Conservation (phyloP, 2,888 invertebrate species). For the Euphydryas editha region DNA sequence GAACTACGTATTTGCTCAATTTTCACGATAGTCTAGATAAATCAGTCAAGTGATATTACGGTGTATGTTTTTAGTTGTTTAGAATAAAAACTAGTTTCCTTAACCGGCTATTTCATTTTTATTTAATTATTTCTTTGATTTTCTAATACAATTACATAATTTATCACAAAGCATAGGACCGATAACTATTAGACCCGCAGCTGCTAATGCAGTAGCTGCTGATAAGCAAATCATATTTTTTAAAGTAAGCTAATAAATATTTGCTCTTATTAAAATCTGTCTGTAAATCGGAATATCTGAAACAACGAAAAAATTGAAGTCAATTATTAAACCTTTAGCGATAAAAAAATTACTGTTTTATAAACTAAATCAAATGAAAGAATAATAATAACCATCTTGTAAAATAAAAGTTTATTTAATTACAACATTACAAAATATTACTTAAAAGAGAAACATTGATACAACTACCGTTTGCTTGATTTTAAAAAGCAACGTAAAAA, state of each 20-base stretch:
- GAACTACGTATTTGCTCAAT: slow-evolving; percentile 73
- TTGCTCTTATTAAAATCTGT: slow-evolving; percentile 2
- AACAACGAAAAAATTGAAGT: slow-evolving; percentile 20
- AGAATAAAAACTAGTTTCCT: slow-evolving; percentile 70
- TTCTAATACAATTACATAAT: slow-evolving; percentile 36
- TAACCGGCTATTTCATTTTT: slow-evolving; percentile 46
- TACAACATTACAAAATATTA: not conserved
- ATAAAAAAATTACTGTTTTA: not conserved
- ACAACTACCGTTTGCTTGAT: slow-evolving; percentile 39
- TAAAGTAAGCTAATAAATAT: slow-evolving; percentile 6
- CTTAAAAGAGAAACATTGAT: slow-evolving; percentile 1
- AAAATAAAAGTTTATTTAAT: slow-evolving; percentile 6
- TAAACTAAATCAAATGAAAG: not conserved
- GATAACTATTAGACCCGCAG: slow-evolving; percentile 38
- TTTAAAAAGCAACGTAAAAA: slow-evolving; percentile 45
- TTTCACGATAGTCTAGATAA: slow-evolving; percentile 57
- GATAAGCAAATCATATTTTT: slow-evolving; percentile 43
- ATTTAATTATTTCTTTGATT: slow-evolving; percentile 40
- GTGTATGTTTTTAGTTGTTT: slow-evolving; percentile 78
- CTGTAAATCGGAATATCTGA: slow-evolving; percentile 20
- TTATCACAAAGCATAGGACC: slow-evolving; percentile 45
- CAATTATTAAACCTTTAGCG: not conserved
- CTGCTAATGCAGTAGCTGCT: slow-evolving; percentile 36
- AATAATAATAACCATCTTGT: not conserved
- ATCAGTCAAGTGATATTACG: slow-evolving; percentile 83